Conservation (phyloP, 2,113 vertebrate species). For the Andinoacara biseriatus region DNA sequence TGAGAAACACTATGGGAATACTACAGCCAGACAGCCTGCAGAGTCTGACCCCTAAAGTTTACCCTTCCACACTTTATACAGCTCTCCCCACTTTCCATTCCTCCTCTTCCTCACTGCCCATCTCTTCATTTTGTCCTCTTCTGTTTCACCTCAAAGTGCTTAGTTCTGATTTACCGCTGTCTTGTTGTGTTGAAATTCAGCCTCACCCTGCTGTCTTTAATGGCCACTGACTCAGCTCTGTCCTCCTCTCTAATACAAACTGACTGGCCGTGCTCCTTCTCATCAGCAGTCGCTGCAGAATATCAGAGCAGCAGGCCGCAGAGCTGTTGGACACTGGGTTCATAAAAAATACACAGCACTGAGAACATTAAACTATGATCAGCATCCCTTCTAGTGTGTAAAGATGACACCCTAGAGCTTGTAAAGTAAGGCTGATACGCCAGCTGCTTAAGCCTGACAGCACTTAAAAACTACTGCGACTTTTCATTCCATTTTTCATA, state of each 20-base stretch:
- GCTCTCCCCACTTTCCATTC: not conserved
- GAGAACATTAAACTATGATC: not conserved
- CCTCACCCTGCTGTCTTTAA: slow-evolving; percentile 21
- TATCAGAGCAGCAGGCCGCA: not conserved
- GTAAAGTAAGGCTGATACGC: not conserved
- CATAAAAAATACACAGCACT: slow-evolving; percentile 19
- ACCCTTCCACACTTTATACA: not conserved
- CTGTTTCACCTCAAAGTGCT: slow-evolving; percentile 3
- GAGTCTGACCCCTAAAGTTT: slow-evolving; percentile 30
- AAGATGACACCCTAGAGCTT: not conserved
- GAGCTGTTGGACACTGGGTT: slow-evolving; percentile 11
- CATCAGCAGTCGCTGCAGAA: slow-evolving; percentile 19
- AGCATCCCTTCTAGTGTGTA: not conserved
- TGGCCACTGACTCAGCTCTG: slow-evolving; percentile 47
- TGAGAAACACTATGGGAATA: slow-evolving; percentile 39
- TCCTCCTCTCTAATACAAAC: slow-evolving; percentile 25
- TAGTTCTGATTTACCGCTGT: slow-evolving; percentile 20
- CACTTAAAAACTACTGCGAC: not conserved
- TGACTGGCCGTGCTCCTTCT: slow-evolving; percentile 19
- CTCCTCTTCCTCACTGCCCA: not conserved
- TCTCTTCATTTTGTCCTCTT: not conserved
- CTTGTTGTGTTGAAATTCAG: slow-evolving; percentile 16
- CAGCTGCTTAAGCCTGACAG: not conserved
- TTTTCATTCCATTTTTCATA: not conserved
- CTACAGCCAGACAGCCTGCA: not conserved